These are phyloP conservation scores for Rutpela maculata DNA, from an alignment of 2,888 invertebrate species.

Conservation along the genomic window DNA sequence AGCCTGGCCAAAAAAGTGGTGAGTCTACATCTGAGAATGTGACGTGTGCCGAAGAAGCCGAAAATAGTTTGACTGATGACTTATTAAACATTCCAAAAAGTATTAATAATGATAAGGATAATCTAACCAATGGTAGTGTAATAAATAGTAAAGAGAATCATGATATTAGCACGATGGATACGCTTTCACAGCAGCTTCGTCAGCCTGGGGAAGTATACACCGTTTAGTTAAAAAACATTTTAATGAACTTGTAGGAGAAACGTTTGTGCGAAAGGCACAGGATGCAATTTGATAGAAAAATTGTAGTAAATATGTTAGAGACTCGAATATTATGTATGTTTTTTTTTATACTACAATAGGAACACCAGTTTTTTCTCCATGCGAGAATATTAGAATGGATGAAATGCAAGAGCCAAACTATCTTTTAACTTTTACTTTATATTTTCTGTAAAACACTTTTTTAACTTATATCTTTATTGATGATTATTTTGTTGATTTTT, in stretches of 20 bases:
- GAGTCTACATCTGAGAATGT: conserved; percentile 50
- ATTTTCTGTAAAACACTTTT: neutral
- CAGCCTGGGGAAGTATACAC: conserved; percentile 67
- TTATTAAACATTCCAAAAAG: conserved; percentile 57
- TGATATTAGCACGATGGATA: conserved; percentile 43
- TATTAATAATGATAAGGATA: conserved; percentile 57
- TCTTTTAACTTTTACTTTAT: neutral
- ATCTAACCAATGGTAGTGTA: conserved; percentile 54
- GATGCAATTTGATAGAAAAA: neutral
- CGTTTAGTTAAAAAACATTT: conserved; percentile 59
- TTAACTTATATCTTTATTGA: too few relatives aligned
- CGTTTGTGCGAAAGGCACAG: neutral
- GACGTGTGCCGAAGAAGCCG: conserved; percentile 43
- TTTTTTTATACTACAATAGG: neutral
- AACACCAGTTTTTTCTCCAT: neutral
- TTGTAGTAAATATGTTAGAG: neutral
- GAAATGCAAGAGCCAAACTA: neutral
- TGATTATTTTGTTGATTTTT: neutral
- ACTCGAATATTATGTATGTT: neutral
- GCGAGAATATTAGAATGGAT: neutral
- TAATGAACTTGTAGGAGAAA: neutral
- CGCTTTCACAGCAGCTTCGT: conserved; percentile 49
- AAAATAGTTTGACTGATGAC: conserved; percentile 48
- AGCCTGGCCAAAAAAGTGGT: conserved; percentile 64
- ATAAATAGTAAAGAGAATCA: conserved; percentile 48